Evolutionary conservation across 2,113 vertebrate genomes (phyloP).

Genomic region (Nyctibius bracteatus): DNA sequence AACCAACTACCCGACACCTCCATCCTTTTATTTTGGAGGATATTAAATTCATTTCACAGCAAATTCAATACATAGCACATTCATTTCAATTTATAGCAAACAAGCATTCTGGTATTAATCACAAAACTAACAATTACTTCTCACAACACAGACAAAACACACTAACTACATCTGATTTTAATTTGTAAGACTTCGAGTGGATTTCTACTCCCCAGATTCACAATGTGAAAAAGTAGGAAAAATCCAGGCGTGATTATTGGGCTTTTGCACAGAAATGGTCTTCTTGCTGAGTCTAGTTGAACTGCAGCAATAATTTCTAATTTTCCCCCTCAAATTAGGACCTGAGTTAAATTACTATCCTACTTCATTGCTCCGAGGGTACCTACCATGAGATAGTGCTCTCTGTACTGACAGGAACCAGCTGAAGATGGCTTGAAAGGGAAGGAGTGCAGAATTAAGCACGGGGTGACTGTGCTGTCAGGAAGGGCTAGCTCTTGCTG

Average conservation of each 20-base stretch:
- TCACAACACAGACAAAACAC: neutral
- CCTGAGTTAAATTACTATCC: neutral
- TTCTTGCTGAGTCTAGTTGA: neutral
- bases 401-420: neutral
- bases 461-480: neutral
- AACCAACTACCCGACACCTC: neutral
- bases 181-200: neutral
- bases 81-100: neutral
- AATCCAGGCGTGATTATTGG: neutral
- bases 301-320: neutral
- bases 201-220: neutral
- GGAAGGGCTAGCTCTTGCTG: neutral
- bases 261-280: neutral
- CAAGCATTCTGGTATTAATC: neutral
- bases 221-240: neutral
- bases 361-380: neutral
- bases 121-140: neutral
- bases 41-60: neutral
- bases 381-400: neutral
- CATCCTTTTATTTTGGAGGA: neutral
- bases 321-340: neutral
- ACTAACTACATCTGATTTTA: neutral
- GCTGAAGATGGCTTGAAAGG: neutral
- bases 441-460: neutral
- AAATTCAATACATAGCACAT: neutral